Base-by-base conservation (phyloP, 2,113 vertebrate species). In the Spermophilus dauricus region DNA sequence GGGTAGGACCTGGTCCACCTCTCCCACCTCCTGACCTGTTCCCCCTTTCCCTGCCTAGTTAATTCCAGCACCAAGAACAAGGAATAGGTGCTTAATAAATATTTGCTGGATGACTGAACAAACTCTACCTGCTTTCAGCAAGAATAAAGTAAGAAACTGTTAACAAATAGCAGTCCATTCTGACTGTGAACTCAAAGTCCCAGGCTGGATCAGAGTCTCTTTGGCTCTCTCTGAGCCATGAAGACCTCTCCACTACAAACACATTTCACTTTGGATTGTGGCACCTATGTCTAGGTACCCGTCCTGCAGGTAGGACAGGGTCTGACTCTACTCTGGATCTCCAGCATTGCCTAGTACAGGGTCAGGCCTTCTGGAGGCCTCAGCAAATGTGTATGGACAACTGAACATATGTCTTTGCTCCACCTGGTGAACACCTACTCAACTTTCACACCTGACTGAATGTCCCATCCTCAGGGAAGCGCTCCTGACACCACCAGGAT, bases 121-220 rank as follows among this genome's bases (percentile, higher is more conserved):
- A 37, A 37, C 17, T 14, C 56, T 24, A 6, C 18, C 0, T 53
- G 51, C 69, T 90, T 12, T 13, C 4, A 16, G 26, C 69, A 70
- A 34, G 39, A 78, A 45, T 4, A 56, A 22, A 53, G 14, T 34
- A 20, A 56, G 65, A 78, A 48, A 26, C 6, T 39, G 2, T n/a
- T 1, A 78, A 48, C 2, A 63, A 48, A 39, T 1, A 34, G 18
- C 13, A 10, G 26, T 7, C 11, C 10, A 0, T n/a, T 1, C 3
- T 63, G 12, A 13, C 34, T 26, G n/a, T 13, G 81, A 65, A 61
- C 26, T 14, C 22, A 10, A 45, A 12, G 7, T 37, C 73, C 30
- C 75, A 39, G 28, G 37, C 32, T 10, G 17, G 42, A 26, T 3
- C 26, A 32, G 26, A 24, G 34, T 34, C 53, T 77, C 22, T 61